These are phyloP conservation scores for Sylvia borin DNA, from an alignment of 2,797 vertebrate species.

Conservation along the genomic window DNA sequence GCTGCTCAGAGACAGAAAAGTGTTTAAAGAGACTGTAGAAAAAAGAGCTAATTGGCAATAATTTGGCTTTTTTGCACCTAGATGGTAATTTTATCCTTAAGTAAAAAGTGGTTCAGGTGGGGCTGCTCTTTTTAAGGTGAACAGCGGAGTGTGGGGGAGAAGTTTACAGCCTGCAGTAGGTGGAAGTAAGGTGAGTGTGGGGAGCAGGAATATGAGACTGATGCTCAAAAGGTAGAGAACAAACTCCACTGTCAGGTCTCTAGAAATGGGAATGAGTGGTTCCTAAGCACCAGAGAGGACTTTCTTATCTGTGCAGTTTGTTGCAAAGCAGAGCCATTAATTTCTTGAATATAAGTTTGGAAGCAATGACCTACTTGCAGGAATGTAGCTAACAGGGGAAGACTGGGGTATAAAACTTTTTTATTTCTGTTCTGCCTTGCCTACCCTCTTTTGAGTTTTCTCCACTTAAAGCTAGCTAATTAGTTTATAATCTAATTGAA, in stretches of 20 bases:
- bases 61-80: neutral
- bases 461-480: conserved; percentile 34
- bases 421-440: conserved; percentile 32
- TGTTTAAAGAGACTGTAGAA: neutral
- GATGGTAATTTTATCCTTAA: neutral
- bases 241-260: neutral
- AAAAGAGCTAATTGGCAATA: neutral
- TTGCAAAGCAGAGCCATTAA: conserved; percentile 9
- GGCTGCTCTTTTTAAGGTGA: neutral
- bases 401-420: conserved; percentile 2
- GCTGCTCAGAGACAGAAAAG: neutral
- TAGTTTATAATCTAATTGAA: conserved; percentile 61
- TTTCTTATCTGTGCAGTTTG: neutral
- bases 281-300: neutral
- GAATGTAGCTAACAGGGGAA: conserved; percentile 20
- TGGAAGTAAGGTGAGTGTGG: neutral
- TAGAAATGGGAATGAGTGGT: neutral
- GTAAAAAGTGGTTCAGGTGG: neutral
- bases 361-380: conserved; percentile 60
- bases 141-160: neutral
- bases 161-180: neutral
- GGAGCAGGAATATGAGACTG: neutral
- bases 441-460: conserved; percentile 49
- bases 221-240: neutral
- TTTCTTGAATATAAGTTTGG: conserved; percentile 15